These are phyloP conservation scores for Petrocephalus microphthalmus DNA, from an alignment of 2,113 vertebrate species.

Conservation along the genomic window DNA sequence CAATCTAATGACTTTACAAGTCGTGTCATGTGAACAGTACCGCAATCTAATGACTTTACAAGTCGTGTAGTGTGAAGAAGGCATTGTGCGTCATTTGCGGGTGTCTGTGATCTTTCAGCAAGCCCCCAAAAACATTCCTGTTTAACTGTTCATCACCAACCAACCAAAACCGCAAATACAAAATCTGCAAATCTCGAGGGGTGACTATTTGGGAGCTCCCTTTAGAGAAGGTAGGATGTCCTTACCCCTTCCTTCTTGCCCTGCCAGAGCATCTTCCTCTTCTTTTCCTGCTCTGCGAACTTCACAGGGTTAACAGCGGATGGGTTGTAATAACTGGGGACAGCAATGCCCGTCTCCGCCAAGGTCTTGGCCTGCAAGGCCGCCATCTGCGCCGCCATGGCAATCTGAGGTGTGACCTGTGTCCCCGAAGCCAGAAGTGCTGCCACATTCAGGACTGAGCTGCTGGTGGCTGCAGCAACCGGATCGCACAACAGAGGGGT, in stretches of 20 bases:
- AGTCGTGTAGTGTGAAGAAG: too few species aligned
- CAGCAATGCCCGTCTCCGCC: slow-evolving; percentile 95
- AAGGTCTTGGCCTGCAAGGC: slow-evolving; percentile 90
- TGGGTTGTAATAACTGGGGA: slow-evolving; percentile 95
- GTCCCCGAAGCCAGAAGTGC: slow-evolving; percentile 92
- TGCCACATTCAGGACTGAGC: slow-evolving; percentile 85
- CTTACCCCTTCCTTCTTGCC: slow-evolving; percentile 95
- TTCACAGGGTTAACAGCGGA: slow-evolving; percentile 95
- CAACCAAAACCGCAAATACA: not conserved
- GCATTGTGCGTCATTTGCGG: not conserved
- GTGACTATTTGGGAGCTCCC: not conserved
- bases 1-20: too few species aligned
- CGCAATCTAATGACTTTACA: too few species aligned
- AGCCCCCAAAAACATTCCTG: too few species aligned
- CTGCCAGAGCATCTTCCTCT: slow-evolving; percentile 95
- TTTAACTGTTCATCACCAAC: not conserved
- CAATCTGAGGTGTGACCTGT: slow-evolving; percentile 95
- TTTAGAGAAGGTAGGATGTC: not conserved
- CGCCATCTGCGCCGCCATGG: slow-evolving; percentile 98
- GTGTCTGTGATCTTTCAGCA: not conserved
- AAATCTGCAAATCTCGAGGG: not conserved
- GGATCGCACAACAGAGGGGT: slow-evolving; percentile 44
- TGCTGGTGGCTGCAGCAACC: slow-evolving; percentile 55
- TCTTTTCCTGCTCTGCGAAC: slow-evolving; percentile 95
- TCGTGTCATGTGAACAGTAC: too few species aligned